Base-by-base conservation (phyloP, 2,113 vertebrate species). In the Lepisosteus oculatus region DNA sequence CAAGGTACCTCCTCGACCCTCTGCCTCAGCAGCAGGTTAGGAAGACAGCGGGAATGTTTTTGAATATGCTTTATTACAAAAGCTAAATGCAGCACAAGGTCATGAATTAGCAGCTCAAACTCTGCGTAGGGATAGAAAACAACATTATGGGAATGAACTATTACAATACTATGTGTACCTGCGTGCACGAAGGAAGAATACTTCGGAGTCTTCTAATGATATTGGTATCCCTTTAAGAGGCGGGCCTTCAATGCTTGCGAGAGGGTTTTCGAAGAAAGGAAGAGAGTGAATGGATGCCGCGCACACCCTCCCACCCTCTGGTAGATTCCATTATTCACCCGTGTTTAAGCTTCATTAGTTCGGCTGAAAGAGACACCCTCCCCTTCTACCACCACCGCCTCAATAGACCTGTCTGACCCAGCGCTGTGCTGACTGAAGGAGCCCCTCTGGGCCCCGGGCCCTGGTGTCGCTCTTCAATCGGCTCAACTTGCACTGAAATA, bases 401-500 rank as follows among this genome's bases (percentile, higher is more conserved):
- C 88, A 89, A 89, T 86, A 83, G 84, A 86, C 77, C 87, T 84
- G 87, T 77, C 76, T 82, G 83, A 67, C 81, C 81, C 68, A 56
- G 69, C 47, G 4, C 47, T 69, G 67, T 76, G 73, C 61, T 77
- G 83, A 85, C 87, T 77, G 76, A 79, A 84, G 85, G 79, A 82
- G 65, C 76, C 80, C 61, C 65, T 74, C 76, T 83, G 61, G 65
- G 65, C 74, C 57, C 66, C 47, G 78, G 80, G 77, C 66, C 43
- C 77, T 79, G 67, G 67, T 72, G 80, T 61, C 6, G 70, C 80
- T 80, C 78, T 75, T 90, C 13, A 90, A 92, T 91, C 85, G 80
- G 88, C 89, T 92, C 90, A 88, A 78, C 84, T 87, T 70, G 17
- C 74, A 61, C 84, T 89, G 87, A 89, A 90, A 90, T 90, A 84